These are phyloP conservation scores for Drosophila mulleri DNA, from an alignment of 2,888 invertebrate species.

Conservation along the genomic window DNA sequence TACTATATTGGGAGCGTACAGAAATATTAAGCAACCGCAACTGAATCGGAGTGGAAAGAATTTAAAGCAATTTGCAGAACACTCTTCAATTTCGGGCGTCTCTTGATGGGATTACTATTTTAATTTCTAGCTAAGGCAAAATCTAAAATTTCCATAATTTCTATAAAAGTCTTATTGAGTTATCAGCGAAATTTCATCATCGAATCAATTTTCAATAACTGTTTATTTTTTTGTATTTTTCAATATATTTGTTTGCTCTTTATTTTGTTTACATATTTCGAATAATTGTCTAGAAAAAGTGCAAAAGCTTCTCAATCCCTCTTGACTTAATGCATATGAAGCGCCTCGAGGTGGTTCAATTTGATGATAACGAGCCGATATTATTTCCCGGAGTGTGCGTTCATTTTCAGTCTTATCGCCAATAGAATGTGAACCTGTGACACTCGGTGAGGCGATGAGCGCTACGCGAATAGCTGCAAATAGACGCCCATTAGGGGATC, in stretches of 20 bases:
- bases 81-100: background rate
- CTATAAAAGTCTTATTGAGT: background rate
- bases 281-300: slow-evolving; percentile 4
- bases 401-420: slow-evolving; percentile 18
- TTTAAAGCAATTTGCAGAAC: background rate
- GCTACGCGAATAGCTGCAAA: slow-evolving; percentile 15
- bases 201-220: background rate
- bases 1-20: background rate
- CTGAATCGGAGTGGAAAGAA: background rate
- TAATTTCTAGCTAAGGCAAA: background rate
- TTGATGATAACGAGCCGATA: slow-evolving; percentile 26
- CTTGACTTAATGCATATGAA: background rate
- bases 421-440: slow-evolving; percentile 32
- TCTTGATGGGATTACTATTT: background rate
- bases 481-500: slow-evolving; percentile 39
- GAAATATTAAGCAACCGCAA: background rate
- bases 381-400: slow-evolving; percentile 4
- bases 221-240: background rate
- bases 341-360: slow-evolving; percentile 10
- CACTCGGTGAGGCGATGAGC: slow-evolving; percentile 25
- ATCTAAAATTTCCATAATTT: background rate
- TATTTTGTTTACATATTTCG: background rate
- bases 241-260: background rate
- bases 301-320: background rate
- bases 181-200: background rate